phyloP scores from a whole-genome alignment of 1,140 invertebrate genomes.

The Pseudachorutes palmiensis region DNA sequence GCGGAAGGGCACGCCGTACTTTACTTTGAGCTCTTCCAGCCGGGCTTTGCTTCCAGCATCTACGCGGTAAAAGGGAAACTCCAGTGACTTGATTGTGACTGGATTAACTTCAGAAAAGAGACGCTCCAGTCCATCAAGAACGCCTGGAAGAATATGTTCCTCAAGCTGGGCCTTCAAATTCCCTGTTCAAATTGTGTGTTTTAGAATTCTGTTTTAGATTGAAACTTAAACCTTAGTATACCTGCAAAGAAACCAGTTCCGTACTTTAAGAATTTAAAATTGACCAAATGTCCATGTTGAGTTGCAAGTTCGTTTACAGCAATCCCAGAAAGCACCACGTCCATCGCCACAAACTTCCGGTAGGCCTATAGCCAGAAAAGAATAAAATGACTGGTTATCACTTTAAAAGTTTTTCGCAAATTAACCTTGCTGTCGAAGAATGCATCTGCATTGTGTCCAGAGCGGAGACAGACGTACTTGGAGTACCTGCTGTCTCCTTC shows the following conservation, averaged over 20 bases:
- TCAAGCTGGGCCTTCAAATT: slow-evolving; percentile 6
- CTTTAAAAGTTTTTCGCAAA: neutral
- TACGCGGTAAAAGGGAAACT: slow-evolving; percentile 22
- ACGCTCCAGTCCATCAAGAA: slow-evolving; percentile 16
- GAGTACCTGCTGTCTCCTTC: neutral
- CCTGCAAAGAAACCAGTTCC: slow-evolving; percentile 25
- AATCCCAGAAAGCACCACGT: slow-evolving; percentile 16
- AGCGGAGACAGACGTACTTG: neutral
- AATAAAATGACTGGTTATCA: neutral
- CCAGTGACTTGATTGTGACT: slow-evolving; percentile 12
- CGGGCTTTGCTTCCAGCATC: neutral
- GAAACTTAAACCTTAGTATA: neutral
- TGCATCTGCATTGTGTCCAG: neutral
- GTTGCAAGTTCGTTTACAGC: slow-evolving; percentile 16
- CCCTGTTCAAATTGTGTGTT: neutral
- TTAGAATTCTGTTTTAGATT: neutral
- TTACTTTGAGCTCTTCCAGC: slow-evolving; percentile 8
- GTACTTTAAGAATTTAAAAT: slow-evolving; percentile 27
- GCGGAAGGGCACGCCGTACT: neutral
- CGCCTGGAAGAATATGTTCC: slow-evolving; percentile 11
- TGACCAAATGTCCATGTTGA: neutral
- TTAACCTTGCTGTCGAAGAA: slow-evolving; percentile 10
- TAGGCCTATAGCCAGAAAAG: slow-evolving; percentile 13
- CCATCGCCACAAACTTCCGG: slow-evolving; percentile 19
- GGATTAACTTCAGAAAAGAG: slow-evolving; percentile 1